phyloP scores from a whole-genome alignment of 2,888 invertebrate genomes.

The Diabrotica balteata region DNA sequence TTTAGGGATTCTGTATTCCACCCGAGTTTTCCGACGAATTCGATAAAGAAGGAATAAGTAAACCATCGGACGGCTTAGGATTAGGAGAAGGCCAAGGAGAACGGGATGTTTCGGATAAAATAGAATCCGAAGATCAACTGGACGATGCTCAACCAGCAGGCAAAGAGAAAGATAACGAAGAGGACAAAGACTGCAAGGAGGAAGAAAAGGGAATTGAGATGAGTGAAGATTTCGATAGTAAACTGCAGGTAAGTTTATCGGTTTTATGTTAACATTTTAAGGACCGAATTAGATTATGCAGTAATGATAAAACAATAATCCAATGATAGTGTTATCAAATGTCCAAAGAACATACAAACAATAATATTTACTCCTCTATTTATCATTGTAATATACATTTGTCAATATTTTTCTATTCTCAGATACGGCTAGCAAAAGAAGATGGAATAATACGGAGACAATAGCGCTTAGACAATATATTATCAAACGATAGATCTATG shows the following conservation, averaged over 20 bases:
- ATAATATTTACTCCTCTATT: no score
- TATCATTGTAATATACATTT: no score
- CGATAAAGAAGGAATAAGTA: constrained; percentile 62
- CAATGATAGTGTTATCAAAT: no score
- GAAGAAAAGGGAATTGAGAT: constrained; percentile 94
- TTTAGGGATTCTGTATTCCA: constrained; percentile 90
- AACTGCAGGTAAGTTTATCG: constrained; percentile 67
- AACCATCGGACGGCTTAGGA: constrained; percentile 78
- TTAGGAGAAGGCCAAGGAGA: constrained; percentile 93
- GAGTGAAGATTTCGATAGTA: constrained; percentile 94
- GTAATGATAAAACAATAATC: no score
- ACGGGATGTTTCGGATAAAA: constrained; percentile 93
- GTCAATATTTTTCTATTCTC: no score
- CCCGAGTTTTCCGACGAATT: constrained; percentile 81
- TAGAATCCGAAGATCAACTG: constrained; percentile 88
- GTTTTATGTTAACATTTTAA: no score
- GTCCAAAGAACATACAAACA: no score
- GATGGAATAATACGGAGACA: no score
- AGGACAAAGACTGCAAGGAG: constrained; percentile 81
- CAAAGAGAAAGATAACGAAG: constrained; percentile 71
- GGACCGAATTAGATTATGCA: no score
- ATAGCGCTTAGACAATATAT: no score
- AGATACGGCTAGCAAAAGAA: no score
- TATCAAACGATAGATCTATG: no score
- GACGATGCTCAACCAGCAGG: constrained; percentile 87